phyloP scores from a whole-genome alignment of 2,888 invertebrate genomes.

The Trichopoda pennipes region DNA sequence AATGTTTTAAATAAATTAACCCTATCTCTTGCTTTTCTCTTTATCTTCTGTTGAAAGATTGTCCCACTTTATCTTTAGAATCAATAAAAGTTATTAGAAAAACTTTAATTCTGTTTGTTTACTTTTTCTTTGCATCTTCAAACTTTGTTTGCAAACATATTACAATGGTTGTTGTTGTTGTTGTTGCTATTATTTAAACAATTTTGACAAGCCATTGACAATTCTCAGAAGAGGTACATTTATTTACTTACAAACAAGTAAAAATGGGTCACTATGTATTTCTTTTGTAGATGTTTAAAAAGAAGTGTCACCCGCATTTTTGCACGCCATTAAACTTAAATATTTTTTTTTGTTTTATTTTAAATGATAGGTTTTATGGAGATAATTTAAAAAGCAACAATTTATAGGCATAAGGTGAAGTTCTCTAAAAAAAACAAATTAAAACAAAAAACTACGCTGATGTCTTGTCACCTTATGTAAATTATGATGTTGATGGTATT shows the following conservation, averaged over 20 bases:
- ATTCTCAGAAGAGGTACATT: slow-evolving; percentile 49
- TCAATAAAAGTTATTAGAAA: slow-evolving; percentile 13
- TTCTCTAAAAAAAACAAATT: no score
- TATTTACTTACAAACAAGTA: slow-evolving; percentile 34
- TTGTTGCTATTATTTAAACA: slow-evolving; percentile 37
- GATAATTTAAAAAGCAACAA: no score
- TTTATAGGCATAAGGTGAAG: no score
- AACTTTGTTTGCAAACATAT: background rate
- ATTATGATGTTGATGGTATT: background rate
- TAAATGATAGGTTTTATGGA: background rate
- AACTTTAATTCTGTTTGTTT: background rate
- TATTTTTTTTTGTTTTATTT: slow-evolving; percentile 1
- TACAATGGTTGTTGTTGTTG: slow-evolving; percentile 22
- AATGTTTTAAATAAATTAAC: slow-evolving; percentile 60
- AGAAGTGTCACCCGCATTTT: slow-evolving; percentile 40
- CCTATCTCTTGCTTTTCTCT: slow-evolving; percentile 23
- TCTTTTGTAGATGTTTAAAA: background rate
- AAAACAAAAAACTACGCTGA: no score
- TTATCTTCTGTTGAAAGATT: background rate
- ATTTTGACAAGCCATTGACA: slow-evolving; percentile 67
- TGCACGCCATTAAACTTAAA: background rate
- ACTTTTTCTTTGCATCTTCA: background rate
- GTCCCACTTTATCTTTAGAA: slow-evolving; percentile 1
- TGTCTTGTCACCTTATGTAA: no score
- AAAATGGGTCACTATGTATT: slow-evolving; percentile 59